phyloP scores from a whole-genome alignment of 2,797 vertebrate species.

The Hypotaenidia philippensis region DNA sequence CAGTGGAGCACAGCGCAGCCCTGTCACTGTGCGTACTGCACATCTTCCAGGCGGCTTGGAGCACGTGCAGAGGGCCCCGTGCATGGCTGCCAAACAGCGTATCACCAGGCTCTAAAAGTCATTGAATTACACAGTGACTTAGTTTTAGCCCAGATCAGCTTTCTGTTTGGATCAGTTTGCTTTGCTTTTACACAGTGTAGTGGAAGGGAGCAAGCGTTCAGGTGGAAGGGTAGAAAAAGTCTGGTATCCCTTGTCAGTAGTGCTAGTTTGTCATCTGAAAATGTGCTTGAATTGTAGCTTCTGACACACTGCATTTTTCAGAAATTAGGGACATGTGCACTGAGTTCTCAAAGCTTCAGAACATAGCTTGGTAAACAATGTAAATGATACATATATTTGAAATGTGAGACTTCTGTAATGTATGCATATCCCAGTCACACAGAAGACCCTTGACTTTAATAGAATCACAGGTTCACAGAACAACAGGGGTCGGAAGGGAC shows the following conservation, averaged over 20 bases:
- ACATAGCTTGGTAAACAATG: not conserved
- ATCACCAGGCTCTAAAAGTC: not conserved
- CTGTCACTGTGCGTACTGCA: rapidly evolving
- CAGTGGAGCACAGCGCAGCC: not conserved
- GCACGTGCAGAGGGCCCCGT: not conserved
- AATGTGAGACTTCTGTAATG: not conserved
- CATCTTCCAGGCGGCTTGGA: not conserved
- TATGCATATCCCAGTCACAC: not conserved
- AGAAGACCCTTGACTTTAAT: not conserved
- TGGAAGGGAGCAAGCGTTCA: not conserved
- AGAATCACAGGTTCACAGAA: too few relatives aligned
- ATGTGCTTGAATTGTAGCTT: not conserved
- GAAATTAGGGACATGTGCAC: not conserved
- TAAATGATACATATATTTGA: not conserved
- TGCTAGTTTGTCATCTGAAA: not conserved
- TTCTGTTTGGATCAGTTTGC: not conserved
- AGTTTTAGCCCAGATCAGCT: not conserved
- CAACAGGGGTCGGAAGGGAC: too few relatives aligned
- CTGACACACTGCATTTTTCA: not conserved
- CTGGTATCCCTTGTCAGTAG: not conserved
- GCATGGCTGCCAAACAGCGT: not conserved
- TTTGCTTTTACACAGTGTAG: not conserved
- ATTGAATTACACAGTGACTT: not conserved
- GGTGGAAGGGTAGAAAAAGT: not conserved
- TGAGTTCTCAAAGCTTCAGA: not conserved